Conservation (phyloP, 2,113 vertebrate genomes). For the Phodopus roborovskii region DNA sequence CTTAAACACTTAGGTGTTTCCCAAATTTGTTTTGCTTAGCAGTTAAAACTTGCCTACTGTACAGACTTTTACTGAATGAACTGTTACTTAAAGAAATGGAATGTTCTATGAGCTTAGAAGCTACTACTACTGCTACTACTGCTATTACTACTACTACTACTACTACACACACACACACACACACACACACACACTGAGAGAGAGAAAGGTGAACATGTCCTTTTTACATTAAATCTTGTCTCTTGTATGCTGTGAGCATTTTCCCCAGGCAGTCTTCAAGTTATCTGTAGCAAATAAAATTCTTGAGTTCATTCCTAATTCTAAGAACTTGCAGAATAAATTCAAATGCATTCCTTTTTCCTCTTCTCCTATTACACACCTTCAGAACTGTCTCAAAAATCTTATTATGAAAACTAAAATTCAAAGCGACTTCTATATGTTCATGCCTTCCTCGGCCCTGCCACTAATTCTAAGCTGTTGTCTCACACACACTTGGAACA, state of each 20-base stretch:
- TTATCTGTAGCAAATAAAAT: neutral
- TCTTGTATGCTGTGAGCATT: slow-evolving; percentile 27
- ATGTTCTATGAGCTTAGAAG: neutral
- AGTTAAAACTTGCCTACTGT: neutral
- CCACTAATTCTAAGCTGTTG: neutral
- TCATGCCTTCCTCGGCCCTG: neutral
- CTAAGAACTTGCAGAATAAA: neutral
- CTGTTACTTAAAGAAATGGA: slow-evolving; percentile 47
- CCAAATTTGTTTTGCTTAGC: slow-evolving; percentile 28
- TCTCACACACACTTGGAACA: neutral
- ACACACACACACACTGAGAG: neutral
- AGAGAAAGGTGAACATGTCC: slow-evolving; percentile 35
- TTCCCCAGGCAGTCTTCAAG: neutral
- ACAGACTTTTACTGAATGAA: neutral
- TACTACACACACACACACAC: neutral
- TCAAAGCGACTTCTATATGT: neutral
- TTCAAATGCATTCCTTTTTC: neutral
- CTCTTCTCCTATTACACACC: neutral
- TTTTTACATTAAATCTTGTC: slow-evolving; percentile 49
- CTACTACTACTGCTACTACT: neutral
- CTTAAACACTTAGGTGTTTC: neutral
- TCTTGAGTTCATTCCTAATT: neutral
- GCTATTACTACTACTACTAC: no score
- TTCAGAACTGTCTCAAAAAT: slow-evolving; percentile 20
- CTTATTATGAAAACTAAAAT: slow-evolving; percentile 7